Evolutionary conservation across 2,113 vertebrate species (phyloP), one percentile per base, ranked within the genome.

Genomic region (Opisthocomus hoazin): DNA sequence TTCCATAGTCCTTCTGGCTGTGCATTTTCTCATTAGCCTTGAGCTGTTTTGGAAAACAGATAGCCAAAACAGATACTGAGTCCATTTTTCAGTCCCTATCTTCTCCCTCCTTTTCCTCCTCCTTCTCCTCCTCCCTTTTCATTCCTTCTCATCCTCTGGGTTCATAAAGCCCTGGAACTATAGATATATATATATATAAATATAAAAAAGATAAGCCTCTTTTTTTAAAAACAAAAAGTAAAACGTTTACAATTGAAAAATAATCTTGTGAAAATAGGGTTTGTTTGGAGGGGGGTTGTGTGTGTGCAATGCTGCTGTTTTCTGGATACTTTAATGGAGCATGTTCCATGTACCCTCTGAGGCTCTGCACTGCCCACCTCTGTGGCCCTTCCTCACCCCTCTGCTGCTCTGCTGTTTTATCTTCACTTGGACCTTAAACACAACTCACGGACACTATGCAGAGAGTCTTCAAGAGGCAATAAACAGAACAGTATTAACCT

Each of bases 401-500:
- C 91, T 97, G 96, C 95, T 97, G 96, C 94, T 96, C 91, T 94
- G 91, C 97, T 98, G 94, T 96, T 97, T 96, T 97, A 89, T 92
- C 96, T 97, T 97, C 97, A 98, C 94, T 97, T 65, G 97, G 97
- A 98, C 97, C 87, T 97, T 97, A 97, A 97, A 97, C 91, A 94
- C 94, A 97, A 95, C 91, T 96, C 97, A 95, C 34, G 97, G 98
- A 98, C 97, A 96, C 96, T 97, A 93, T 95, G 90, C 98, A 97
- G 97, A 98, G 96, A 98, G 96, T 98, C 97, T 96, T 97, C 93
- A 96, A 96, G 82, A 98, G 98, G 97, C 96, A 98, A 98, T 98
- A 98, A 98, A 98, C 97, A 98, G 96, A 97, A 97, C 97, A 98
- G 95, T 98, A 98, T 98, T 98, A 98, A 97, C 92, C 96, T 97